phyloP scores from a whole-genome alignment of 2,888 invertebrate genomes.

The Mycogona germanica region DNA sequence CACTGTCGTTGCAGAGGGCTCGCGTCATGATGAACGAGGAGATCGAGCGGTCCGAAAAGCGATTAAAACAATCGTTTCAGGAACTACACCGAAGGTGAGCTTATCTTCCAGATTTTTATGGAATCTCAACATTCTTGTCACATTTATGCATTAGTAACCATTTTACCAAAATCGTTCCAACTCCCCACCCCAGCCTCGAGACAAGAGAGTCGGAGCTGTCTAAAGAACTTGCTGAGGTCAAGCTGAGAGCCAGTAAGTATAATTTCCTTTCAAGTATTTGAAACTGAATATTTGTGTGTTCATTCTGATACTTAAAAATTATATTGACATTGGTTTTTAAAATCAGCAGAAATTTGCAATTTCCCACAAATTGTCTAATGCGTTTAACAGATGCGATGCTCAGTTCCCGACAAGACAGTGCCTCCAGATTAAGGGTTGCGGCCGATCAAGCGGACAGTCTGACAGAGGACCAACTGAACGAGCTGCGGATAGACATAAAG shows the following conservation, averaged over 20 bases:
- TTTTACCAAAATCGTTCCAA: not conserved
- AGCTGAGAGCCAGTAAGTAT: conserved; percentile 27
- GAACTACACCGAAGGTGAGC: conserved; percentile 30
- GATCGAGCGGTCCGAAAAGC: conserved; percentile 31
- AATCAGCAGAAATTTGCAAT: not conserved
- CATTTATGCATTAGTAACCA: not conserved
- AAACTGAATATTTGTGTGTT: too few relatives aligned
- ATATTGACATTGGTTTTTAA: too few relatives aligned
- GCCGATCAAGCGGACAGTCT: conserved; percentile 29
- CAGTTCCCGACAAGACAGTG: conserved; percentile 28
- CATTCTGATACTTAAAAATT: too few relatives aligned
- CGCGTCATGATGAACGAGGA: conserved; percentile 30
- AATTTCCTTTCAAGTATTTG: not conserved
- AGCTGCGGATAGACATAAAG: conserved; percentile 33
- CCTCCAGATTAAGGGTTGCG: conserved; percentile 28
- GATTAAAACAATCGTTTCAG: conserved; percentile 31
- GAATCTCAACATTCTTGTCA: conserved; percentile 5
- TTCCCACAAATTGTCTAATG: too few relatives aligned
- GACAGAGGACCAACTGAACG: conserved; percentile 29
- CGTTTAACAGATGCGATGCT: conserved; percentile 28
- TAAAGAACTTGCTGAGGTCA: conserved; percentile 28
- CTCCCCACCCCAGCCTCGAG: conserved; percentile 27
- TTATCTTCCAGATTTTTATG: not conserved
- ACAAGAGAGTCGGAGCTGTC: conserved; percentile 28
- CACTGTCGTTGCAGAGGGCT: conserved; percentile 31